A percentile compares a stretch with the other conserved stretches of the same genome.
phyloP scores from a whole-genome alignment of 2,888 invertebrate species.

The Drosophila gaucha region DNA sequence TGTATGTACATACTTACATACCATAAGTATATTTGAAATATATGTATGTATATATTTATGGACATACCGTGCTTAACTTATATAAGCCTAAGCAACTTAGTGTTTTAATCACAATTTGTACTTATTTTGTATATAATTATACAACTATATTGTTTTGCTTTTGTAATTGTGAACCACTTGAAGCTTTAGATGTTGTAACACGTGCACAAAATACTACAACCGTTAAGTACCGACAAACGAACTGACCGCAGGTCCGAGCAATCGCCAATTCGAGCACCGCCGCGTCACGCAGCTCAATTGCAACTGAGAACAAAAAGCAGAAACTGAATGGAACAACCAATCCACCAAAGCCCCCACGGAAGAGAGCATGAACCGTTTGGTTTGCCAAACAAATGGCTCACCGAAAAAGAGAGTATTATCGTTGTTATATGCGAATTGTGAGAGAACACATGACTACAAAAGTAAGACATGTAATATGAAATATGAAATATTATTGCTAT shows the following conservation, averaged over 20 bases:
- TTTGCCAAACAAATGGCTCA: constrained; percentile 17
- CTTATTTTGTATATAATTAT: background rate
- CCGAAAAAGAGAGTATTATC: background rate
- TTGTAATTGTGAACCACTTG: constrained; percentile 44
- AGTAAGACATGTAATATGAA: background rate
- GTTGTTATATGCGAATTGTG: background rate
- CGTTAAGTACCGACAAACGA: background rate
- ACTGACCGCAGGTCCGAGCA: background rate
- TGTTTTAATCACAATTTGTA: constrained; percentile 16
- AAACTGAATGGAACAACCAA: constrained; percentile 30
- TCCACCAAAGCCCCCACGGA: constrained; percentile 1
- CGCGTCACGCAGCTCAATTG: constrained; percentile 30
- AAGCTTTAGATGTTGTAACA: constrained; percentile 60
- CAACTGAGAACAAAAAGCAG: constrained; percentile 28
- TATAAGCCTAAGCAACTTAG: background rate
- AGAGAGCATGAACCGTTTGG: constrained; percentile 13
- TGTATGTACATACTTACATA: background rate
- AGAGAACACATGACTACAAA: constrained; percentile 26
- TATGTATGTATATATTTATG: background rate
- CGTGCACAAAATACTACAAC: constrained; percentile 32
- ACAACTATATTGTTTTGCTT: background rate
- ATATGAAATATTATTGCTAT: too few relatives aligned
- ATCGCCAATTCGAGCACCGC: constrained; percentile 28
- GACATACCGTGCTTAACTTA: constrained; percentile 11
- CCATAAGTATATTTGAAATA: background rate